Evolutionary conservation across 1,140 invertebrate species (phyloP).

Genomic region (Atta texana): DNA sequence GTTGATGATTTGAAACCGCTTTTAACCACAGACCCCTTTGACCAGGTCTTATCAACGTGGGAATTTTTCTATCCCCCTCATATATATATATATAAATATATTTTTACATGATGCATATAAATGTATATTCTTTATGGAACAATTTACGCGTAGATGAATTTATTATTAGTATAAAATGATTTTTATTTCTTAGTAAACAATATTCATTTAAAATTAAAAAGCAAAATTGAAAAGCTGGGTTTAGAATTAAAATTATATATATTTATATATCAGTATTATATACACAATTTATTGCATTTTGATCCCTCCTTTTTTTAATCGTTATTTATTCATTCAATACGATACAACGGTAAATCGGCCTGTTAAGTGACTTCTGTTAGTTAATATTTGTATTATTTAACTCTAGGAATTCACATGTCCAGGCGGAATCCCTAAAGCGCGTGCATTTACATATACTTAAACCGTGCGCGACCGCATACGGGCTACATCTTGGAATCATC

Average conservation of each 20-base stretch:
- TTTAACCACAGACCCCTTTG: background rate
- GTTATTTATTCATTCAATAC: background rate
- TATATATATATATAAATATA: too few species aligned
- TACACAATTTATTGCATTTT: too few species aligned
- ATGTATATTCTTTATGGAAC: background rate
- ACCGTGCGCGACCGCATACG: slow-evolving; percentile 6
- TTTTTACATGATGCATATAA: background rate
- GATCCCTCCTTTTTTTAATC: background rate
- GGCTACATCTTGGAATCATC: slow-evolving; percentile 39
- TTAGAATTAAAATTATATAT: background rate
- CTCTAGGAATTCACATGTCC: slow-evolving; percentile 32
- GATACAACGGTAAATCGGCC: background rate
- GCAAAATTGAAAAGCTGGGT: background rate
- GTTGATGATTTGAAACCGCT: slow-evolving; percentile 39
- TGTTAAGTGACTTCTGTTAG: background rate
- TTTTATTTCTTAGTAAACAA: background rate
- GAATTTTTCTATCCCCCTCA: slow-evolving; percentile 28
- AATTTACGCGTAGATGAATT: background rate
- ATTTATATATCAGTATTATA: background rate
- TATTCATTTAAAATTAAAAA: background rate
- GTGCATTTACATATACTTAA: slow-evolving; percentile 45
- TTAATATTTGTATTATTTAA: slow-evolving; percentile 23
- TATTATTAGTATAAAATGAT: background rate
- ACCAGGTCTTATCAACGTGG: slow-evolving; percentile 46
- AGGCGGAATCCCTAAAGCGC: slow-evolving; percentile 43